A percentile compares a stretch with the other conserved stretches of the same genome.
phyloP scores from a whole-genome alignment of 2,888 invertebrate species.

The Eupithecia abbreviata region DNA sequence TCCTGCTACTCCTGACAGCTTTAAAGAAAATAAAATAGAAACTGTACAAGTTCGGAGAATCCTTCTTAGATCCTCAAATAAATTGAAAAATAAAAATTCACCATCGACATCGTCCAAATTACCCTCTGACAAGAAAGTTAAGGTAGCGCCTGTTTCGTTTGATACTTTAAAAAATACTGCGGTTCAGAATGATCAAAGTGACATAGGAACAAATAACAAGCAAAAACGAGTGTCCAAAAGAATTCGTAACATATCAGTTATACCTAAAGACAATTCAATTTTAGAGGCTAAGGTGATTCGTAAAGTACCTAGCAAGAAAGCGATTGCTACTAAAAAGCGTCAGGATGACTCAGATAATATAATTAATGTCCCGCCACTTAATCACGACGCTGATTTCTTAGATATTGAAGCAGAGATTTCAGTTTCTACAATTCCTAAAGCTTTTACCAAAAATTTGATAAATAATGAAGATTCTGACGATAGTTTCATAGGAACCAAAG shows the following conservation, averaged over 20 bases:
- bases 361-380: background rate
- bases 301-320: constrained; percentile 9
- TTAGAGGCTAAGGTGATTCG: constrained; percentile 11
- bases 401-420: constrained; percentile 12
- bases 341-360: background rate
- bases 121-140: constrained; percentile 37
- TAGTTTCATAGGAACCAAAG: background rate
- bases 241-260: constrained; percentile 33
- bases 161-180: constrained; percentile 12
- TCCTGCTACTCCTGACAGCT: constrained; percentile 38
- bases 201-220: constrained; percentile 15
- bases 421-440: constrained; percentile 52
- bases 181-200: constrained; percentile 17
- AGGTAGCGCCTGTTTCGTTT: constrained; percentile 20
- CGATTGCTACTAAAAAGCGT: background rate
- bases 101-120: constrained; percentile 22
- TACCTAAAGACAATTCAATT: constrained; percentile 5
- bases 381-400: constrained; percentile 54
- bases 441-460: background rate
- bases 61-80: constrained; percentile 61
- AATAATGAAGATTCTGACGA: constrained; percentile 8
- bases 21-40: constrained; percentile 54
- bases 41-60: constrained; percentile 51
- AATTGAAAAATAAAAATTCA: constrained; percentile 38
- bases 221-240: constrained; percentile 37